Base-by-base conservation (phyloP, 2,113 vertebrate species). In the Camarhynchus parvulus region DNA sequence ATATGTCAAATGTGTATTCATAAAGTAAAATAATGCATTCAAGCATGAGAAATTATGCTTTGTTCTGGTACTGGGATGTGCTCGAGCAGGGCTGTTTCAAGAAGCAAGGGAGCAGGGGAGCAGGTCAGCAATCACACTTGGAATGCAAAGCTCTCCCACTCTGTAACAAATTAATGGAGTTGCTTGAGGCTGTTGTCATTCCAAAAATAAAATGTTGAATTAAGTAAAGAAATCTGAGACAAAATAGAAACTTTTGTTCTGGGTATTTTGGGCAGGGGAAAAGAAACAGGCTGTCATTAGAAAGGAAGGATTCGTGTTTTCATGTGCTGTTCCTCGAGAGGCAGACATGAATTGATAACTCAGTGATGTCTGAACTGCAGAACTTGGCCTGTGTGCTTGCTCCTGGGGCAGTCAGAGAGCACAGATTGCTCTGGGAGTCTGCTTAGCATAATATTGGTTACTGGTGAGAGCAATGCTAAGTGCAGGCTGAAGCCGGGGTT, bases 101-200 rank as follows among this genome's bases (percentile, higher is more conserved):
- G 42, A 88, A 89, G 55, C 23, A 68, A 21, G 58, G 72, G 37
- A 64, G 55, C 23, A 68, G 27, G 58, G 72, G 37, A 64, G 31
- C 41, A 83, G 96, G 96, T 96, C 93, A 12, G 15, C 74, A 80
- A 7, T 78, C 80, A 64, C 88, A 61, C 49, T 62, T 59, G 67
- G 89, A 80, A 83, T 93, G 92, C 95, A 95, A 91, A 94, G 86
- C 58, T 75, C 92, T 92, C 96, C 95, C 91, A 58, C 94, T 95
- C 73, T 0, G 1, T 49, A 67, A 49, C 80, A 94, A 94, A 97
- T 97, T 88, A 97, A 94, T 14, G 59, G 95, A 59, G 81, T 85
- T 87, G 87, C 96, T 92, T 0, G n/a, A 96, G 94, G 95, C 95
- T 82, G 66, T 95, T 95, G 92, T 96, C 80, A 64, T 91, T 93